Evolutionary conservation across 2,113 vertebrate species (phyloP), one percentile per base, ranked within the genome.

Genomic region (Oryzias celebensis): DNA sequence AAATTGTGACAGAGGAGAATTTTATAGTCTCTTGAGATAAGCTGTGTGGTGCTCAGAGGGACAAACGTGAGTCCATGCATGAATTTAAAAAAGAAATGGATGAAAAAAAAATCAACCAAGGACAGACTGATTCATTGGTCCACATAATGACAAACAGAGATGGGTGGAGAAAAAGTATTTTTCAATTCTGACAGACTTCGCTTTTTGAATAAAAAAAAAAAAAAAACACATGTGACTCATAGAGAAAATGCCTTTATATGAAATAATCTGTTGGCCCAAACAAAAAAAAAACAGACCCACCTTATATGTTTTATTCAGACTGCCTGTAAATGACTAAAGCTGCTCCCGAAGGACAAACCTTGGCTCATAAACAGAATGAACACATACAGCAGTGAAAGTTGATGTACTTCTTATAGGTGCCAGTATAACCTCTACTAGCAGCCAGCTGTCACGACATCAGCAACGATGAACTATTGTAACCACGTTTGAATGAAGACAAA

Each of bases 1-100:
- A 51, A 51, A 52, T 52, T 46, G 43, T 69, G 59, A 78, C 62
- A 60, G 47, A 60, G 62, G 49, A 60, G 68, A 16, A 36, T 52
- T 78, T 82, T 80, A 69, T 76, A 85, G 36, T 50, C 58, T 57
- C 73, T 71, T 54, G 31, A 80, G 83, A 87, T 87, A 80, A 87
- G 42, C 58, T 16, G 13, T 43, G 58, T 15, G 41, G 55, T 53
- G 68, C 60, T 66, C 70, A 65, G 36, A 36, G 36, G 36, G 36
- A 36, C 36, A 28, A 36, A 58, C 48, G 67, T 48, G 56, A 84
- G 51, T 52, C n/a, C 31, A 16, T 7, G 45, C 36, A 28, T 50
- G 46, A 17, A 56, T 24, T 28, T 43, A 13, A 15, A 43, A 1
- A 42, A 63, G 56, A 26, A 58, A 77, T 73, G 44, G 14, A 16